These are phyloP conservation scores for Lamellibrachia columna DNA, from an alignment of 2,888 invertebrate species.

Conservation along the genomic window DNA sequence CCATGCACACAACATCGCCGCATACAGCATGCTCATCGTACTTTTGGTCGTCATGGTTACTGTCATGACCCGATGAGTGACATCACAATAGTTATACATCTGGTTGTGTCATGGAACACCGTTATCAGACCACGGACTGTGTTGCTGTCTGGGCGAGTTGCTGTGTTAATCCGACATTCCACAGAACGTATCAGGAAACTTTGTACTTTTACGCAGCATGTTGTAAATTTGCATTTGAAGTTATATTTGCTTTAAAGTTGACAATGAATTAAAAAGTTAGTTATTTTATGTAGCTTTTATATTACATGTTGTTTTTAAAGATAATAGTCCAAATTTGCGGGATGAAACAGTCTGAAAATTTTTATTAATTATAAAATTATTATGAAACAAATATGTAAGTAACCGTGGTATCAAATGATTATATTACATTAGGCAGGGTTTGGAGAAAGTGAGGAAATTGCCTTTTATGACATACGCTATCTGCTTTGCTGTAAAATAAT, in stretches of 20 bases:
- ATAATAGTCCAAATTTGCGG: background rate
- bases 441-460: background rate
- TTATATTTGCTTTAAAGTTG: background rate
- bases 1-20: conserved; percentile 25
- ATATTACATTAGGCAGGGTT: background rate
- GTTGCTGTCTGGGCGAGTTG: background rate
- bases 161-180: background rate
- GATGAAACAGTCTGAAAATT: background rate
- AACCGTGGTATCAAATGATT: too few species aligned
- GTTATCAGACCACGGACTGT: background rate
- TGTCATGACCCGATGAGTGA: background rate
- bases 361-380: background rate
- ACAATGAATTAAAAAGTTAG: background rate
- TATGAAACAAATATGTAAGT: background rate
- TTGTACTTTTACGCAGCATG: background rate
- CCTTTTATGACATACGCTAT: background rate
- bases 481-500: background rate
- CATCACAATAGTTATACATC: background rate
- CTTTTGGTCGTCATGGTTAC: background rate
- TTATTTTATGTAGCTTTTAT: background rate
- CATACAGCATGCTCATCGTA: background rate
- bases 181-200: background rate
- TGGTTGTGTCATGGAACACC: background rate
- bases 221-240: background rate
- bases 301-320: background rate